Percentiles rank a stretch among this genome's conserved stretches.
Conservation (phyloP, 2,888 invertebrate genomes). For the Merodon equestris region DNA sequence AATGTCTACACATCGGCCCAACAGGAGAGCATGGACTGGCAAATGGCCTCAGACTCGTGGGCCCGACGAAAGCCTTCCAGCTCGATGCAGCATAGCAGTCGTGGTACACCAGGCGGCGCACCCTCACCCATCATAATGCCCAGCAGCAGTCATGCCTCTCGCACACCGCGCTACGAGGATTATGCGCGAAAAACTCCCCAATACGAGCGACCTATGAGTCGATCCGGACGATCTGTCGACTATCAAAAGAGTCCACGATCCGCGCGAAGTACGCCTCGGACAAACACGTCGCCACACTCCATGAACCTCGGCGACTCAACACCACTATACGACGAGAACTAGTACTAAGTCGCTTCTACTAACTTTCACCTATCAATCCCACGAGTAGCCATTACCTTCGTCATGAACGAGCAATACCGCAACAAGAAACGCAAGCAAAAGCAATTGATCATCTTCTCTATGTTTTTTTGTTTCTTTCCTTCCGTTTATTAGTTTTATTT, state of each 20-base stretch:
- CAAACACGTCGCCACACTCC: slow-evolving; percentile 91
- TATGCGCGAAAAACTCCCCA: slow-evolving; percentile 77
- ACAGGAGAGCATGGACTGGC: slow-evolving; percentile 88
- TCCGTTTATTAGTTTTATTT: slow-evolving; percentile 56
- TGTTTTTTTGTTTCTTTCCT: slow-evolving; percentile 26
- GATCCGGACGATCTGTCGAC: slow-evolving; percentile 78
- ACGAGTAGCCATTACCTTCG: background rate
- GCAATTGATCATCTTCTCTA: slow-evolving; percentile 3
- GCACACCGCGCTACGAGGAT: slow-evolving; percentile 79
- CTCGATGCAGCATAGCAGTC: slow-evolving; percentile 71
- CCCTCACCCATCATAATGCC: slow-evolving; percentile 76
- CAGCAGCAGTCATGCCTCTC: slow-evolving; percentile 61
- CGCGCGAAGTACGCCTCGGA: slow-evolving; percentile 84
- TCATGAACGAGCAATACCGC: background rate
- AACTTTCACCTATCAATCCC: slow-evolving; percentile 9
- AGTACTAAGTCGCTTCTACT: slow-evolving; percentile 42
- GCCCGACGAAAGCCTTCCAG: slow-evolving; percentile 77
- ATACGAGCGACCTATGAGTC: slow-evolving; percentile 76
- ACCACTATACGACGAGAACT: slow-evolving; percentile 92
- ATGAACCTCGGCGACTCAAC: slow-evolving; percentile 96
- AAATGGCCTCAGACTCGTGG: slow-evolving; percentile 93
- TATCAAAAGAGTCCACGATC: slow-evolving; percentile 80
- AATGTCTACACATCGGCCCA: slow-evolving; percentile 70
- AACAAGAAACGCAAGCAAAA: slow-evolving; percentile 16
- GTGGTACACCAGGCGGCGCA: slow-evolving; percentile 72